Evolutionary conservation across 1,140 invertebrate genomes (phyloP).

Genomic region (Sipha flava): DNA sequence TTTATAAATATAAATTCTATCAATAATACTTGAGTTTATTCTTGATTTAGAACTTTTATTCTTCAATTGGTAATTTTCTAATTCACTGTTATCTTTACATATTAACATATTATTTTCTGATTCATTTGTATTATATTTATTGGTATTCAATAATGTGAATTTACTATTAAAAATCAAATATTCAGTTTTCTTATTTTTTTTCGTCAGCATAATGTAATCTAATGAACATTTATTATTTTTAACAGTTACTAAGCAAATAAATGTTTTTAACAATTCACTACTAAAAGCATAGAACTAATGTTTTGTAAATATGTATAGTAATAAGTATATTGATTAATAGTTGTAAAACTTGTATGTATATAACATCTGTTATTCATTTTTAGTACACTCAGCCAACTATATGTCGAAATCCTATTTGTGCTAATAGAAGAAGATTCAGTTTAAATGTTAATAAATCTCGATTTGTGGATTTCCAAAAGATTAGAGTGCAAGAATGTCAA

Average conservation of each 20-base stretch:
- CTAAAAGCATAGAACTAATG: too few species aligned
- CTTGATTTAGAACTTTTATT: background rate
- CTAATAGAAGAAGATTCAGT: conserved; percentile 80
- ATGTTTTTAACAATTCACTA: too few species aligned
- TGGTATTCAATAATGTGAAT: background rate
- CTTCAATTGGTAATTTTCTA: background rate
- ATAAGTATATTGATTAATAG: too few species aligned
- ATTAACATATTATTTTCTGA: background rate
- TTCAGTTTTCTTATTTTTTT: background rate
- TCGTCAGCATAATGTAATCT: background rate
- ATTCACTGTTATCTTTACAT: background rate
- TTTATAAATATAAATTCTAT: background rate
- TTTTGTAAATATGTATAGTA: too few species aligned
- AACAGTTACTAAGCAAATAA: background rate
- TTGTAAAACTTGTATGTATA: background rate
- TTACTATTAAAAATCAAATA: background rate
- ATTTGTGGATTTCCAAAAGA: conserved; percentile 99
- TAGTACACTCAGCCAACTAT: conserved; percentile 88
- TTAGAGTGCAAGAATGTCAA: conserved; percentile 96
- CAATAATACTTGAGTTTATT: background rate
- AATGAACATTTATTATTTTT: background rate
- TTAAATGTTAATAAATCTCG: conserved; percentile 86
- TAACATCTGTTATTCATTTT: conserved; percentile 39
- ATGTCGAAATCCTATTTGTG: conserved; percentile 91
- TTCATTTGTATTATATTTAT: background rate